Percentiles rank a stretch among this genome's conserved stretches.
Evolutionary conservation across 2,888 invertebrate genomes (phyloP).

Genomic region (Heliconius sara): DNA sequence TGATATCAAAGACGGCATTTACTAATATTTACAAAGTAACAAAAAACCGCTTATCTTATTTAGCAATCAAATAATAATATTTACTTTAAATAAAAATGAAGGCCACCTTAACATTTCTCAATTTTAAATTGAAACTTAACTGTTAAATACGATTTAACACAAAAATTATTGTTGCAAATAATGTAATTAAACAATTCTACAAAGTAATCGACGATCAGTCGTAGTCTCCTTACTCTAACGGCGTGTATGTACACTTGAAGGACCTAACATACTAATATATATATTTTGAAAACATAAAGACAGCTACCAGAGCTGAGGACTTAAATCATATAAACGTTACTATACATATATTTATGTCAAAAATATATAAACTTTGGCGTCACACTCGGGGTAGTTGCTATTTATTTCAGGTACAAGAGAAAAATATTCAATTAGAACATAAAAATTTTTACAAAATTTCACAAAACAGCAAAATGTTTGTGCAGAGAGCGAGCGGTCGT

Average conservation of each 20-base stretch:
- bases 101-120: background rate
- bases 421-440: background rate
- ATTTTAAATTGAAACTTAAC: background rate
- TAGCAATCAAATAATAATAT: background rate
- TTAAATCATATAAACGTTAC: background rate
- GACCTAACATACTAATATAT: slow-evolving; percentile 2
- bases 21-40: background rate
- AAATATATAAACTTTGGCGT: background rate
- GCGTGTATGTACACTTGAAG: background rate
- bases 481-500: slow-evolving; percentile 14
- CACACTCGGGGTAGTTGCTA: background rate
- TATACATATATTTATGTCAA: background rate
- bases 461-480: background rate
- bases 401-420: too few relatives aligned
- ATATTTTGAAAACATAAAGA: background rate
- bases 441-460: background rate
- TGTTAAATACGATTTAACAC: background rate
- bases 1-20: background rate
- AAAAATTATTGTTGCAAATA: background rate
- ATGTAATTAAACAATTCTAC: background rate
- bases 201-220: too few relatives aligned
- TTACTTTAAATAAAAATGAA: background rate
- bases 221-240: background rate
- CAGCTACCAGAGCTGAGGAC: background rate
- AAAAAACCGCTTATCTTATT: background rate